A percentile compares a stretch with the other conserved stretches of the same genome.
phyloP scores from a whole-genome alignment of 2,888 invertebrate species.

The Ophonus ardosiacus region DNA sequence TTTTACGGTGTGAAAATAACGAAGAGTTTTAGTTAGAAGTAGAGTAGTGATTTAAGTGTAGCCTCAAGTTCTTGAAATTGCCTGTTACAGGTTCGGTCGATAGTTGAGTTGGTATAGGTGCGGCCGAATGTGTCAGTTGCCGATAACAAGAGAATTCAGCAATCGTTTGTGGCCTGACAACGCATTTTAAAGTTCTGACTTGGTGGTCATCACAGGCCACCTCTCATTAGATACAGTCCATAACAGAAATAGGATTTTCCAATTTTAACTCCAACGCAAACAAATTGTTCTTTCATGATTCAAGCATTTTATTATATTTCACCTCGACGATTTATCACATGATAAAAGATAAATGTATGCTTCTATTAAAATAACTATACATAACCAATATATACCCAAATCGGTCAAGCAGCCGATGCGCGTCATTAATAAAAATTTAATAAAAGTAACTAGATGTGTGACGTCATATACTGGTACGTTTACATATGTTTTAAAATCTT shows the following conservation, averaged over 20 bases:
- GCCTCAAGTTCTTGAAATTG: constrained; percentile 32
- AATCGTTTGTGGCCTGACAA: constrained; percentile 36
- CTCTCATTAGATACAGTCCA: neutral
- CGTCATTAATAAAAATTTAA: too few species aligned
- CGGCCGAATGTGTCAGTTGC: constrained; percentile 45
- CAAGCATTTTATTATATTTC: too few species aligned
- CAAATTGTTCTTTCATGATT: neutral
- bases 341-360: too few species aligned
- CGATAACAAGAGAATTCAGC: constrained; percentile 54
- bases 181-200: constrained; percentile 22
- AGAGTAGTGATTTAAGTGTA: constrained; percentile 30
- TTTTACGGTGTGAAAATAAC: constrained; percentile 36
- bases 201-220: constrained; percentile 30
- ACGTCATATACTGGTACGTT: too few species aligned
- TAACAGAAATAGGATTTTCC: neutral
- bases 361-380: too few species aligned
- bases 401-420: too few species aligned
- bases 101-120: constrained; percentile 32
- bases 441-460: too few species aligned
- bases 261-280: neutral
- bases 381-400: too few species aligned
- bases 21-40: constrained; percentile 24
- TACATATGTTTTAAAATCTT: too few species aligned
- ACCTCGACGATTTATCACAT: too few species aligned
- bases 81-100: constrained; percentile 7